These are phyloP conservation scores for Rhegmatorhina hoffmannsi DNA, from an alignment of 2,113 vertebrate genomes.

Conservation along the genomic window DNA sequence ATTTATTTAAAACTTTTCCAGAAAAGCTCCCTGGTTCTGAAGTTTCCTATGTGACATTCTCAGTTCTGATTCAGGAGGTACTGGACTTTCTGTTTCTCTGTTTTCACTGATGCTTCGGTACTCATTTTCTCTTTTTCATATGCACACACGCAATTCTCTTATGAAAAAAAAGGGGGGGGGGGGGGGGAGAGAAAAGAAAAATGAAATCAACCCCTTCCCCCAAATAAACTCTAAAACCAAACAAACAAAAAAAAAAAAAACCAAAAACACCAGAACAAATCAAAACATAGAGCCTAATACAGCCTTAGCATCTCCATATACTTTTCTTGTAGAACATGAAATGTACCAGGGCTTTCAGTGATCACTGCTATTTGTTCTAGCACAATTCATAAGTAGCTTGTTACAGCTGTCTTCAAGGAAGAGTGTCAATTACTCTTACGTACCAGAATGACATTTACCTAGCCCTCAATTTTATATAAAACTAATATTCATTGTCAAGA, in stretches of 20 bases:
- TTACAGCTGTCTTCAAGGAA: not conserved
- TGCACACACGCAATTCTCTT: not conserved
- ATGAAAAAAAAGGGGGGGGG: no score
- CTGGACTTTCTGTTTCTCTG: not conserved
- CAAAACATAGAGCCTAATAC: not conserved
- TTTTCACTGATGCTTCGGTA: not conserved
- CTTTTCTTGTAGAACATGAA: not conserved
- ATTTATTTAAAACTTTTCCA: not conserved
- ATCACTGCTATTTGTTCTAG: not conserved
- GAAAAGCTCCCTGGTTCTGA: not conserved
- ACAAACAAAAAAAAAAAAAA: no score
- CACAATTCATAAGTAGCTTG: not conserved
- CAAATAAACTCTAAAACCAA: not conserved
- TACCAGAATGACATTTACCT: not conserved
- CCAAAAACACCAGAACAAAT: not conserved
- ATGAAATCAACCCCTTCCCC: not conserved
- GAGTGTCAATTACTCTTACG: not conserved
- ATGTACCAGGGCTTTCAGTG: not conserved
- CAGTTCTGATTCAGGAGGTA: fast-evolving
- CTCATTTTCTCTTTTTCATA: not conserved
- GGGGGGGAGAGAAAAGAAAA: not conserved
- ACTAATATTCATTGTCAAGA: not conserved
- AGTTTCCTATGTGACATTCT: not conserved
- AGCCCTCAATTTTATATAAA: not conserved
- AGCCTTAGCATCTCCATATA: not conserved